Evolutionary conservation across 2,797 vertebrate species (phyloP).

Genomic region (Carapus acus): DNA sequence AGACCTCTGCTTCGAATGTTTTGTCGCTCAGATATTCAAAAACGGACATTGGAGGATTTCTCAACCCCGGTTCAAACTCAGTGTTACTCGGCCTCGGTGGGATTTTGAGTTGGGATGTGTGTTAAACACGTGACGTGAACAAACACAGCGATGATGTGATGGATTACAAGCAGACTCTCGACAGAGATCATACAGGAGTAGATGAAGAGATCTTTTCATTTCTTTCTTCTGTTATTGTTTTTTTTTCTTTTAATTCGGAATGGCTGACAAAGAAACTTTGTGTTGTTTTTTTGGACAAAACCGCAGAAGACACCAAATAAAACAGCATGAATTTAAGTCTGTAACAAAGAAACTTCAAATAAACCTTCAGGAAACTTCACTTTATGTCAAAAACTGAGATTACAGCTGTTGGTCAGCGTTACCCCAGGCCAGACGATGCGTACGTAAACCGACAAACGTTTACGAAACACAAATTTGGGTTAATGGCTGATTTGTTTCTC

Average conservation of each 20-base stretch:
- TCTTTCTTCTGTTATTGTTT: too few relatives aligned
- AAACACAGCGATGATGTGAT: conserved; percentile 18
- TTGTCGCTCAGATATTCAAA: conserved; percentile 9
- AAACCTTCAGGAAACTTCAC: conserved; percentile 20
- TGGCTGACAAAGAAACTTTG: conserved; percentile 15
- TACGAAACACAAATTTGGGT: not conserved
- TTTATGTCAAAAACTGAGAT: conserved; percentile 31
- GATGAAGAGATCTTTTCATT: not conserved
- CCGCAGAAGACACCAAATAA: conserved; percentile 16
- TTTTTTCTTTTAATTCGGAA: too few relatives aligned
- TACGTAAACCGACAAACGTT: conserved; percentile 9
- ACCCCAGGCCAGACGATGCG: conserved; percentile 45
- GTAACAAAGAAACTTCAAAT: conserved; percentile 2
- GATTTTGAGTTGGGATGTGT: conserved; percentile 33
- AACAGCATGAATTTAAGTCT: conserved; percentile 13
- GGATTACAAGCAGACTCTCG: conserved; percentile 17
- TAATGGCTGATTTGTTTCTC: conserved; percentile 19
- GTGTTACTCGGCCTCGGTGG: conserved; percentile 12
- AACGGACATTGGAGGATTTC: conserved; percentile 11
- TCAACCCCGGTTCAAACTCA: conserved; percentile 4
- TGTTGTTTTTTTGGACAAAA: conserved; percentile 4
- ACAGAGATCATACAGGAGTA: conserved; percentile 12
- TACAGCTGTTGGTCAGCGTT: conserved; percentile 24
- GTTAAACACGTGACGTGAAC: conserved; percentile 24
- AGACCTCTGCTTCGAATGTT: conserved; percentile 35